Evolutionary conservation across 2,888 invertebrate genomes (phyloP), one percentile per base, ranked within the genome.

Genomic region (Caradrina clavipalpis): DNA sequence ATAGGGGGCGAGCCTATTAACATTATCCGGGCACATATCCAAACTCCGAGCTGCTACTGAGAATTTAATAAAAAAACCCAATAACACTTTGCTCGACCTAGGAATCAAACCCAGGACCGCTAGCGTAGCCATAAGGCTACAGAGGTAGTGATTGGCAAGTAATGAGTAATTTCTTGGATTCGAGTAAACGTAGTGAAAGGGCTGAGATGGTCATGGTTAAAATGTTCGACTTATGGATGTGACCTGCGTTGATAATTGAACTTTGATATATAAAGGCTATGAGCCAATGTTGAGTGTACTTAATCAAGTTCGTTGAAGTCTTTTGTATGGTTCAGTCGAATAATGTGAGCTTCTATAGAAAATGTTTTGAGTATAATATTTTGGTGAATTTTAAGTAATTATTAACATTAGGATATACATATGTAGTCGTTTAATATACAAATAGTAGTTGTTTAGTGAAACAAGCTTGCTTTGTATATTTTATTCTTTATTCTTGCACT

Each of bases 141-240:
- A 5, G 31, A 31, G 31, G 31, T 7, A 31, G 31, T 31, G 6
- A 31, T 31, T 77, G 53, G 56, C 2, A 3, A 67, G 45, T 22
- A 49, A 19, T 73, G 63, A 66, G 75, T 76, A 78, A 76, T 68
- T 76, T 72, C 73, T 61, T 72, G 74, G 22, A 66, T 58, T 78
- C 62, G n/a, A 73, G 68, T 78, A 73, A 82, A 75, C 58, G 67
- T 49, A 69, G 82, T 82, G 77, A 82, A 82, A 82, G 81, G 78
- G 55, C 57, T 49, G 47, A 35, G 67, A 76, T 68, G 62, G 50
- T 45, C 65, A 59, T 39, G 47, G n/a, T 47, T 67, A 31, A 13
- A 57, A 72, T 72, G 73, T 65, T 68, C 54, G 56, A 54, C 39
- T 39, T 68, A 54, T 64, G 11, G 31, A 54, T 19, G 47, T 54